phyloP scores from a whole-genome alignment of 2,888 invertebrate species.

The Microctonus hyperodae region DNA sequence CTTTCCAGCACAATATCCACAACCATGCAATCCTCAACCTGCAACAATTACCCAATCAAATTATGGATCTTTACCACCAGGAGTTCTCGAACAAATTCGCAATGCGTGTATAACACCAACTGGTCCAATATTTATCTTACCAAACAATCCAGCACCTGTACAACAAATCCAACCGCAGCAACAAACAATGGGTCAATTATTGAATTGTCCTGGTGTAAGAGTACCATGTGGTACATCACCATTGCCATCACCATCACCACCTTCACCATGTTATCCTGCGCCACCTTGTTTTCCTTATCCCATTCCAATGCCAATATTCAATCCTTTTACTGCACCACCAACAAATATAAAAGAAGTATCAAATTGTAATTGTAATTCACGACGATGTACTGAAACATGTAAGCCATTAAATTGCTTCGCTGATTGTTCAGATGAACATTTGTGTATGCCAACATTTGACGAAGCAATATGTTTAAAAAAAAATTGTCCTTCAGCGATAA shows the following conservation, averaged over 20 bases:
- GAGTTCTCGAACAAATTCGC: conserved; percentile 51
- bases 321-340: conserved; percentile 32
- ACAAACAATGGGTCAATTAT: conserved; percentile 14
- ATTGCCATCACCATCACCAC: no score
- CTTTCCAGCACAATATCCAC: conserved; percentile 31
- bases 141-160: conserved; percentile 39
- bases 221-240: conserved; percentile 34
- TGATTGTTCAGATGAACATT: conserved; percentile 39
- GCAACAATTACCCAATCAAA: conserved; percentile 24
- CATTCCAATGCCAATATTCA: conserved; percentile 44
- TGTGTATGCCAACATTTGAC: conserved; percentile 40
- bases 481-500: conserved; percentile 54
- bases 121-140: conserved; percentile 54
- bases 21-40: conserved; percentile 32
- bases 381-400: neutral
- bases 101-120: conserved; percentile 37
- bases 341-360: conserved; percentile 9
- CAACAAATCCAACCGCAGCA: conserved; percentile 8
- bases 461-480: conserved; percentile 49
- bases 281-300: conserved; percentile 49
- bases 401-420: conserved; percentile 14
- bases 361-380: conserved; percentile 34
- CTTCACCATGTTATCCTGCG: conserved; percentile 36
- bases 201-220: conserved; percentile 34
- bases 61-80: conserved; percentile 40